Base-by-base conservation (phyloP, 1,140 invertebrate genomes). In the Luehdorfia chinensis region DNA sequence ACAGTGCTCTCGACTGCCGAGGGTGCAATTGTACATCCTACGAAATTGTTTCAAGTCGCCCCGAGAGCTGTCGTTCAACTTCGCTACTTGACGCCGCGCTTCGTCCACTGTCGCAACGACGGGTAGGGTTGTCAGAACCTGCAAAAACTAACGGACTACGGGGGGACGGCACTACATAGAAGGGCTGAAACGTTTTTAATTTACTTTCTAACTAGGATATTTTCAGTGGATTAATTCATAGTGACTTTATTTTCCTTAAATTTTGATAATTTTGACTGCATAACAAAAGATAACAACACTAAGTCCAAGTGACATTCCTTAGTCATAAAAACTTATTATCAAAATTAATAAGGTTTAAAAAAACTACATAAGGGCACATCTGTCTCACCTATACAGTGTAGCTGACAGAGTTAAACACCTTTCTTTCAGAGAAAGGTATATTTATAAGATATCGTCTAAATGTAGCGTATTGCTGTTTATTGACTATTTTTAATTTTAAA, bases 41-140 rank as follows among this genome's bases (percentile, higher is more conserved):
- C 61, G 52, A 67, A 69, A 68, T 74, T 69, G 62, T 73, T 75
- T 70, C 59, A 64, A 69, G 62, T 61, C 46, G 55, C 39, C 43
- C 65, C 50, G 55, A 73, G 67, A 41, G 49, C 39, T 18, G 32
- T 46, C 48, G 49, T 54, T 55, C 59, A 46, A 32, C 48, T 55
- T 14, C 33, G 50, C 53, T 45, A 52, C 45, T 50, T 50, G 46
- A 41, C 33, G 36, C 34, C 44, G 41, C 41, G 14, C 31, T 27
- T 27, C 14, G 33, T 32, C 39, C 30, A 27, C 33, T 28, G 31
- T 15, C 4, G 12, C 12, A 8, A 7, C 3, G 14, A 18, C 16
- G 16, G 9, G 33, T 16, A 43, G 39, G 39, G 39, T 11, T 43
- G 39, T 43, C 39, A 28, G 28, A 13, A 13, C 25, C 25, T 43